These are phyloP conservation scores for Zenarchopterus dispar DNA, from an alignment of 2,797 vertebrate genomes.

Conservation along the genomic window DNA sequence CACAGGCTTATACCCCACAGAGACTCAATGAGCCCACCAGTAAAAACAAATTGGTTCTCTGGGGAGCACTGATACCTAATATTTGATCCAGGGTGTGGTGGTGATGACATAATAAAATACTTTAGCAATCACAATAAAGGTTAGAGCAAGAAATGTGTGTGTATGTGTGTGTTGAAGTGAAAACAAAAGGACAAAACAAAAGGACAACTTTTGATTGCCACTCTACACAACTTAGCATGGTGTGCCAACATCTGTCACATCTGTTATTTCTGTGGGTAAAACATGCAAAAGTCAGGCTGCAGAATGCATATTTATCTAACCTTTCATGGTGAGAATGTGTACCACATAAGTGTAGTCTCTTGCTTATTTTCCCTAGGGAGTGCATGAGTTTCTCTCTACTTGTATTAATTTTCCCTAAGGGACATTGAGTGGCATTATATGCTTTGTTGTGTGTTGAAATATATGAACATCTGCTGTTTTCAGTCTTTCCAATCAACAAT, in stretches of 20 bases:
- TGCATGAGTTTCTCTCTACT: slow-evolving; percentile 3
- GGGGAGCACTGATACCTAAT: slow-evolving; percentile 45
- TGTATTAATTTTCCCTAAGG: slow-evolving; percentile 3
- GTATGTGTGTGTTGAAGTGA: slow-evolving; percentile 5
- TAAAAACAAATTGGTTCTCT: slow-evolving; percentile 60
- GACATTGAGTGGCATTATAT: slow-evolving; percentile 1
- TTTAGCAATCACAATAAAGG: slow-evolving; percentile 18
- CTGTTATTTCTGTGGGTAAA: not conserved
- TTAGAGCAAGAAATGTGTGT: not conserved
- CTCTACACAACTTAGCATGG: slow-evolving; percentile 9
- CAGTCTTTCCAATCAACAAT: not conserved
- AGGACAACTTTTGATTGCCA: slow-evolving; percentile 4
- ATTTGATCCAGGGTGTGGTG: slow-evolving; percentile 22
- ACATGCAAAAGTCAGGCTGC: slow-evolving; percentile 29
- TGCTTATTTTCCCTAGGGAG: slow-evolving; percentile 1
- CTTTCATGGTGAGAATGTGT: not conserved
- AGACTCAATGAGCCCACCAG: slow-evolving; percentile 50
- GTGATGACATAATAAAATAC: slow-evolving; percentile 27
- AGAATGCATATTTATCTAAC: slow-evolving; percentile 1
- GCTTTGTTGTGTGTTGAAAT: slow-evolving; percentile 16
- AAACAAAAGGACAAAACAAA: slow-evolving; percentile 27
- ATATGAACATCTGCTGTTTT: slow-evolving; percentile 3
- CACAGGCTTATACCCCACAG: slow-evolving; percentile 39
- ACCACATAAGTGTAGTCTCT: slow-evolving; percentile 5
- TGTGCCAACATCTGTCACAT: not conserved